Evolutionary conservation across 2,113 vertebrate genomes (phyloP).

Genomic region (Rhinolophus ferrumequinum): DNA sequence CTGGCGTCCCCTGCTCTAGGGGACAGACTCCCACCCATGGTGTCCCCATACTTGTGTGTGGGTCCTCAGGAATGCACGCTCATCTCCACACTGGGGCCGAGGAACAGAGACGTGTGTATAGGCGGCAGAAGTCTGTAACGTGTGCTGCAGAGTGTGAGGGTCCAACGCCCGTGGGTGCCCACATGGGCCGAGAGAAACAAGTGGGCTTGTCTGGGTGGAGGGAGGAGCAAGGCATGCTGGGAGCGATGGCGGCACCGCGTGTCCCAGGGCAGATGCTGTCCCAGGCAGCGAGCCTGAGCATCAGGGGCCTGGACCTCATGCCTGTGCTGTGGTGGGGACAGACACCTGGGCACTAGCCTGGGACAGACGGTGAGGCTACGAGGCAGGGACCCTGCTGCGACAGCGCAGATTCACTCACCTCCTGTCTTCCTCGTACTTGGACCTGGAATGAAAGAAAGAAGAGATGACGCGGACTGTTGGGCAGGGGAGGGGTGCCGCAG

Average conservation of each 20-base stretch:
- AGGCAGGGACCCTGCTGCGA: too few species aligned
- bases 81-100: neutral
- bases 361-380: neutral
- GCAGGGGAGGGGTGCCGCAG: too few species aligned
- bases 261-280: too few species aligned
- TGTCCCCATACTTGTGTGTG: too few species aligned
- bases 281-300: neutral
- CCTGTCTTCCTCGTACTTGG: constrained; percentile 89
- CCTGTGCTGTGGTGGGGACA: neutral
- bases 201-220: too few species aligned
- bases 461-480: neutral
- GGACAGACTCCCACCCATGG: too few species aligned
- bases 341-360: neutral
- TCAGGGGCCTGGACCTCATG: neutral
- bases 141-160: too few species aligned
- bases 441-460: constrained; percentile 80
- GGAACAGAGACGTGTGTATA: neutral
- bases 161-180: too few species aligned
- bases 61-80: too few species aligned
- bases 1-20: too few species aligned
- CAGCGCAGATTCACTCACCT: constrained; percentile 82
- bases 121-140: neutral
- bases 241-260: neutral
- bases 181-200: too few species aligned
- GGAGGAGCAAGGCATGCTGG: neutral